Percentiles rank a stretch among this genome's conserved stretches.
Evolutionary conservation across 2,797 vertebrate species (phyloP).

Genomic region (Sternarchorhynchus goeldii): DNA sequence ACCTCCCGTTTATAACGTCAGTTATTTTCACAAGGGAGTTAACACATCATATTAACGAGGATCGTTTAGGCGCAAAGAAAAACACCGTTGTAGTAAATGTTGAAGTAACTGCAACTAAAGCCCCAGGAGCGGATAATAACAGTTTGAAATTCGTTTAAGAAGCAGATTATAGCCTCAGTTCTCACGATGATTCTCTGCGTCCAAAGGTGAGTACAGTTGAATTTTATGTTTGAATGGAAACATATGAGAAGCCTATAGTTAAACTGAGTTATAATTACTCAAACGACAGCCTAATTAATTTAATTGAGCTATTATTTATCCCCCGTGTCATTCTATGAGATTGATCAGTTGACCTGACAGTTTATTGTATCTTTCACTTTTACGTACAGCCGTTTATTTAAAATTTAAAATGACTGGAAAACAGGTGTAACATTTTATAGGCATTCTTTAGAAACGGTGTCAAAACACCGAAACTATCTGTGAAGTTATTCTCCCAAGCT

Average conservation of each 20-base stretch:
- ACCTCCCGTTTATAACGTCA: neutral
- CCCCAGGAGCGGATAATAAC: slow-evolving; percentile 24
- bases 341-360: too few relatives aligned
- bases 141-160: slow-evolving; percentile 15
- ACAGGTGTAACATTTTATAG: slow-evolving; percentile 1
- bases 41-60: neutral
- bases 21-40: neutral
- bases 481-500: neutral
- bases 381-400: neutral
- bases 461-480: neutral
- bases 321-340: too few relatives aligned
- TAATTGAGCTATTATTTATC: neutral
- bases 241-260: too few relatives aligned
- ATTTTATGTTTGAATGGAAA: neutral
- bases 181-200: slow-evolving; percentile 95
- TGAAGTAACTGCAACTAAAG: neutral
- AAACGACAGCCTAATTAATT: neutral
- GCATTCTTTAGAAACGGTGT: neutral
- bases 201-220: slow-evolving; percentile 81
- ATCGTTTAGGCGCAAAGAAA: neutral
- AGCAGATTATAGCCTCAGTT: neutral
- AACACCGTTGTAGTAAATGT: neutral
- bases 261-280: too few relatives aligned
- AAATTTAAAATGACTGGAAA: neutral
- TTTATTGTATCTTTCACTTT: neutral